Evolutionary conservation across 2,888 invertebrate species (phyloP).

Genomic region (Eupithecia dodoneata): DNA sequence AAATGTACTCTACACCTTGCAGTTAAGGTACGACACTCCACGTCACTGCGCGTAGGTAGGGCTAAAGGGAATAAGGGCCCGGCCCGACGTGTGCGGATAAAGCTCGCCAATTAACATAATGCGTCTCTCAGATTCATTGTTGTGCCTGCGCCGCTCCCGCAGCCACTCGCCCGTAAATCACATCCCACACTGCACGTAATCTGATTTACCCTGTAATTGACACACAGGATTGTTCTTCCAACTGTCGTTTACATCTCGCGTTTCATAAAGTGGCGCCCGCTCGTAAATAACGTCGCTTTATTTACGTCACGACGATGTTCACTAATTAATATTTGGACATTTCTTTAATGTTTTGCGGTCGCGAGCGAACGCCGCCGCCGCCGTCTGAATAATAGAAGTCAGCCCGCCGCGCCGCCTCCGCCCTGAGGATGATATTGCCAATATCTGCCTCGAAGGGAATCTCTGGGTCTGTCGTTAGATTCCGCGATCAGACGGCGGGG

Average conservation of each 20-base stretch:
- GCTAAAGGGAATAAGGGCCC: background rate
- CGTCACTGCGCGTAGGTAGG: background rate
- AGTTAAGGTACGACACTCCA: background rate
- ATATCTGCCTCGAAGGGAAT: constrained; percentile 68
- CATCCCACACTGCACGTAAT: constrained; percentile 46
- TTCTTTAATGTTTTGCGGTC: constrained; percentile 60
- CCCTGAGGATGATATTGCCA: constrained; percentile 63
- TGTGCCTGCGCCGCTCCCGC: constrained; percentile 51
- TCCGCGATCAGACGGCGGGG: constrained; percentile 68
- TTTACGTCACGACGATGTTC: constrained; percentile 34
- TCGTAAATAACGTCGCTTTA: background rate
- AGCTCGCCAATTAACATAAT: constrained; percentile 76
- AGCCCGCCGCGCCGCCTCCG: constrained; percentile 56
- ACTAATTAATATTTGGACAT: constrained; percentile 52
- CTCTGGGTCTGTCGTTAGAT: constrained; percentile 67
- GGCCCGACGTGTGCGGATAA: constrained; percentile 72
- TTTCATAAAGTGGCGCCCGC: background rate
- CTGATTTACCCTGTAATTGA: constrained; percentile 39
- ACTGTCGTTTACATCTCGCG: constrained; percentile 30
- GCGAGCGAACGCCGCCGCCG: constrained; percentile 50
- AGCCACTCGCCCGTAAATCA: constrained; percentile 59
- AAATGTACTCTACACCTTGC: background rate
- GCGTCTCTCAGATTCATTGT: constrained; percentile 64
- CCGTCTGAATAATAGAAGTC: constrained; percentile 67
- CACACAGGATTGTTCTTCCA: constrained; percentile 36